Base-by-base conservation (phyloP, 2,797 vertebrate genomes). In the Tragopan temminckii region DNA sequence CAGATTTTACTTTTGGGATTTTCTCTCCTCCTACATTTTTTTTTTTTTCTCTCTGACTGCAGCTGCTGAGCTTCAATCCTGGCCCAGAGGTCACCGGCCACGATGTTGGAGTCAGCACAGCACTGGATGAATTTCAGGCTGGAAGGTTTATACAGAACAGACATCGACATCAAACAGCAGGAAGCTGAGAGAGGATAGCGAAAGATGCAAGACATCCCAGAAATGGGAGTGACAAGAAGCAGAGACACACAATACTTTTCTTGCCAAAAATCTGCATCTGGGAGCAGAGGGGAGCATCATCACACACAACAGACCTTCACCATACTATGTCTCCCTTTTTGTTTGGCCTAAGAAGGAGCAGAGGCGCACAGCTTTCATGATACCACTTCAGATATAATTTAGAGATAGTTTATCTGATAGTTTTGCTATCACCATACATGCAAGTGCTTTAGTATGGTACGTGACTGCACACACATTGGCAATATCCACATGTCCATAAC, bases 1-100 rank as follows among this genome's bases (percentile, higher is more conserved):
- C 75, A 78, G 61, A 80, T 91, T 96, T 93, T 95, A 7, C 87
- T 93, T 46, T 71, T 69, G 15, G 5, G 17, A 55, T 38, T 62
- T 97, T 92, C 76, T 83, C 42, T 55, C 53, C 76, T 93, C 84
- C 87, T 85, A 57, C 85, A 80, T 95, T 94, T 91, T 43, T 16
- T 61, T 16, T 61, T 40, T 62, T 94, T 96, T 93, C 88, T 42
- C 36, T 92, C 43, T 13, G 18, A 12, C 61, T 74, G 74, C 80
- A 90, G 94, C 64, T 93, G 67, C 55, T 58, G 31, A 20, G 9
- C 67, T 66, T 90, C 69, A 90, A 76, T 90, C 82, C 78, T 66
- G 50, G 84, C 78, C 52, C 70, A 53, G 45, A 81, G 69, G 63
- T 89, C 93, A 90, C 80, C 38, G 92, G 80, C 68, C 9, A 1